These are phyloP conservation scores for Pollicipes pollicipes DNA, from an alignment of 1,140 invertebrate genomes.

Conservation along the genomic window DNA sequence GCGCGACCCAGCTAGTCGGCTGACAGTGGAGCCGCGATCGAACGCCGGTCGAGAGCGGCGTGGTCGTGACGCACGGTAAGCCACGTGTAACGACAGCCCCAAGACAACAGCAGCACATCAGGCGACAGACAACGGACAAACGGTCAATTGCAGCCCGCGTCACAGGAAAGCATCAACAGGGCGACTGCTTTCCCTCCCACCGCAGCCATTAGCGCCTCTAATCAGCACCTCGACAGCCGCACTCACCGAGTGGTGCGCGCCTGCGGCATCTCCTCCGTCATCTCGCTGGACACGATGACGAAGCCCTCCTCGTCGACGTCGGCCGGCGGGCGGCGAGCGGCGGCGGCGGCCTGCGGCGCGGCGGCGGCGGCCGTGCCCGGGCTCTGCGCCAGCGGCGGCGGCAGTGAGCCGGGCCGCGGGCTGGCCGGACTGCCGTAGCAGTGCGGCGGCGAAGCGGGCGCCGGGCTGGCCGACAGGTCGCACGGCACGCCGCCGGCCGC, in stretches of 20 bases:
- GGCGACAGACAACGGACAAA: too few species aligned
- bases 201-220: too few species aligned
- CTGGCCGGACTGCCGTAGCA: not conserved
- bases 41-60: too few species aligned
- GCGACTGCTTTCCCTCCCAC: too few species aligned
- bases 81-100: too few species aligned
- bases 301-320: not conserved
- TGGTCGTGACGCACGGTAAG: too few species aligned
- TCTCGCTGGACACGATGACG: not conserved
- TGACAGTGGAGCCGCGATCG: too few species aligned
- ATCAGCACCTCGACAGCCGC: slow-evolving; percentile 8
- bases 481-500: slow-evolving; percentile 12
- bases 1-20: too few species aligned
- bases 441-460: slow-evolving; percentile 13
- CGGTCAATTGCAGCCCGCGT: too few species aligned
- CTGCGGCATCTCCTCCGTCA: not conserved
- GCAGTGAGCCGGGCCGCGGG: not conserved
- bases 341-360: not conserved
- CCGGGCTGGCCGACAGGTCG: slow-evolving; percentile 7
- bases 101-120: too few species aligned
- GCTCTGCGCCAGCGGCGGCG: not conserved
- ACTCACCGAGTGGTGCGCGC: not conserved
- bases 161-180: too few species aligned
- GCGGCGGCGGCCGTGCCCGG: not conserved
- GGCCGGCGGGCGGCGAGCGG: slow-evolving; percentile 5